These are phyloP conservation scores for Anthoscopus minutus DNA, from an alignment of 2,113 vertebrate species.

Conservation along the genomic window DNA sequence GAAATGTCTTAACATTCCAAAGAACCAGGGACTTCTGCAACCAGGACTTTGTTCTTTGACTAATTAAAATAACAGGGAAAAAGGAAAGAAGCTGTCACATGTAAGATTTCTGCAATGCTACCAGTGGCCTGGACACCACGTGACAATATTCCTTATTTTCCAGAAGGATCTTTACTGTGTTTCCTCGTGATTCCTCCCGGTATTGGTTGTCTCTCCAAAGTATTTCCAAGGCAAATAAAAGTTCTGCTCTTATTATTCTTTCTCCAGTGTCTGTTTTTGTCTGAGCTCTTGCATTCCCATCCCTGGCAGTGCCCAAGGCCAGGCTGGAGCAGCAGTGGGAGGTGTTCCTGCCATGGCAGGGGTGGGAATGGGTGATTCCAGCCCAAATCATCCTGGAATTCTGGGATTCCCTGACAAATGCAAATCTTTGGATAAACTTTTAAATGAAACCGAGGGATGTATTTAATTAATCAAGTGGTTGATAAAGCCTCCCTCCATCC, in stretches of 20 bases:
- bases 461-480: neutral
- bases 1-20: neutral
- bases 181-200: neutral
- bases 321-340: accelerated
- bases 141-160: neutral
- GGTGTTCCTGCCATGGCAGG: neutral
- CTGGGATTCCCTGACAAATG: neutral
- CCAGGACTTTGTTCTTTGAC: neutral
- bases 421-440: neutral
- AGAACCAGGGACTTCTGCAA: neutral
- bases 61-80: neutral
- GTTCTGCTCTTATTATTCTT: neutral
- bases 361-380: neutral
- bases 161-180: neutral
- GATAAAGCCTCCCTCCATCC: neutral
- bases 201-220: neutral
- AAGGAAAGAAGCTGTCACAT: neutral
- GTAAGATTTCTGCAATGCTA: neutral
- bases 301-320: neutral
- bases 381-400: neutral
- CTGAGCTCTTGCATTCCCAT: neutral
- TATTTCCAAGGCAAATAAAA: neutral
- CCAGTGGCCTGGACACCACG: neutral
- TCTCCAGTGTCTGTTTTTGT: neutral
- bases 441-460: neutral